Evolutionary conservation across 2,888 invertebrate species (phyloP).

Genomic region (Hofmannophila pseudospretella): DNA sequence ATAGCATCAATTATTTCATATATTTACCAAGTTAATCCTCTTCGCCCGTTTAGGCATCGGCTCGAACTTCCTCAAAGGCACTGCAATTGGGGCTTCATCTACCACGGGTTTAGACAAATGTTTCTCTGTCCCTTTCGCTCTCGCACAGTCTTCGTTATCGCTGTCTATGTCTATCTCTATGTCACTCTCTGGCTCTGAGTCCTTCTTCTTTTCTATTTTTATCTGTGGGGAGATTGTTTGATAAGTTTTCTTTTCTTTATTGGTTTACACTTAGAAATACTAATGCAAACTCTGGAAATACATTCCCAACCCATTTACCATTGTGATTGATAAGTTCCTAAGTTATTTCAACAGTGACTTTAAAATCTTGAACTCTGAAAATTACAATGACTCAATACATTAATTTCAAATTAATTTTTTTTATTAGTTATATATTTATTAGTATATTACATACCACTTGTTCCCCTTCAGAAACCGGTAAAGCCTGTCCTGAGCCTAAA

Average conservation of each 20-base stretch:
- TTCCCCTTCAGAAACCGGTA: slow-evolving; percentile 78
- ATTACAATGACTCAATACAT: too few relatives aligned
- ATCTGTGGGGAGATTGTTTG: slow-evolving; percentile 40
- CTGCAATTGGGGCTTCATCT: slow-evolving; percentile 45
- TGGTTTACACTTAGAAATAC: too few relatives aligned
- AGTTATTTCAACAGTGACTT: too few relatives aligned
- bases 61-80: slow-evolving; percentile 55
- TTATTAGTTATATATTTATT: too few relatives aligned
- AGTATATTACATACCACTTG: slow-evolving; percentile 64
- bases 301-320: too few relatives aligned
- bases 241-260: not conserved
- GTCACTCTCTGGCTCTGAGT: slow-evolving; percentile 72
- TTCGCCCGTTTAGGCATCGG: slow-evolving; percentile 68
- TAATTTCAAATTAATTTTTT: too few relatives aligned
- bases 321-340: too few relatives aligned
- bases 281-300: too few relatives aligned
- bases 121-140: not conserved
- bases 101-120: slow-evolving; percentile 10
- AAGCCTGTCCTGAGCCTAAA: slow-evolving; percentile 71
- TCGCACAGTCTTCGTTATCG: slow-evolving; percentile 43
- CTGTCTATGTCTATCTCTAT: slow-evolving; percentile 80
- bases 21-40: slow-evolving; percentile 76
- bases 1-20: too few relatives aligned
- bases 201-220: slow-evolving; percentile 69
- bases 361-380: too few relatives aligned